These are phyloP conservation scores for Xestia xanthographa DNA, from an alignment of 2,888 invertebrate species.

Conservation along the genomic window DNA sequence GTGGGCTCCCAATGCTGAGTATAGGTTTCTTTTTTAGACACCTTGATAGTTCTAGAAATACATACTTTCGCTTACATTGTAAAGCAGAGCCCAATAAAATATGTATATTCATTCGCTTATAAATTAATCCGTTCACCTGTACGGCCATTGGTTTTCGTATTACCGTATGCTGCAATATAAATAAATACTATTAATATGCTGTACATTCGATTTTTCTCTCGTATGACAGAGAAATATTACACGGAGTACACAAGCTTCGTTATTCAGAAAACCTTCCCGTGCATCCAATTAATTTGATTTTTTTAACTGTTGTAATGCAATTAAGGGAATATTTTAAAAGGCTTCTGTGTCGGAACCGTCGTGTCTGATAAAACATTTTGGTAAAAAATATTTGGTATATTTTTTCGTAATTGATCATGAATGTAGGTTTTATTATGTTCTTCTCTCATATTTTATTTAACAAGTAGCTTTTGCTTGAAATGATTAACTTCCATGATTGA, in stretches of 20 bases:
- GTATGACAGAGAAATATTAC: constrained; percentile 63
- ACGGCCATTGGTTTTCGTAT: constrained; percentile 73
- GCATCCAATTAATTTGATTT: constrained; percentile 64
- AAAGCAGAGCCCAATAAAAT: constrained; percentile 6
- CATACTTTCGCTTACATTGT: background rate
- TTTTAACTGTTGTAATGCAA: constrained; percentile 60
- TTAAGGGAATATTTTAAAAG: constrained; percentile 59
- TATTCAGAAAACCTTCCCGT: constrained; percentile 50
- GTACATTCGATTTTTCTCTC: constrained; percentile 63
- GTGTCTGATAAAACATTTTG: constrained; percentile 9
- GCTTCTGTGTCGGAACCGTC: constrained; percentile 37
- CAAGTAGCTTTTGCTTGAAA: no score
- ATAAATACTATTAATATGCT: constrained; percentile 74
- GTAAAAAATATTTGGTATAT: constrained; percentile 12
- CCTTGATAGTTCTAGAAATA: background rate
- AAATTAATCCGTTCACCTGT: constrained; percentile 56
- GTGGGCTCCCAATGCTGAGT: no score
- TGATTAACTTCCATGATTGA: no score
- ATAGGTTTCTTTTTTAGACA: no score
- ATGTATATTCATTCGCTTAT: constrained; percentile 42
- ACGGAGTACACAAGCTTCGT: constrained; percentile 55
- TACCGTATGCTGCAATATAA: constrained; percentile 74
- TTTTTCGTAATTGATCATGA: constrained; percentile 27
- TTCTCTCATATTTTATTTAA: background rate
- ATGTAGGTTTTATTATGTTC: constrained; percentile 2